These are phyloP conservation scores for Neocloeon triangulifer DNA, from an alignment of 1,140 invertebrate genomes.

Conservation along the genomic window DNA sequence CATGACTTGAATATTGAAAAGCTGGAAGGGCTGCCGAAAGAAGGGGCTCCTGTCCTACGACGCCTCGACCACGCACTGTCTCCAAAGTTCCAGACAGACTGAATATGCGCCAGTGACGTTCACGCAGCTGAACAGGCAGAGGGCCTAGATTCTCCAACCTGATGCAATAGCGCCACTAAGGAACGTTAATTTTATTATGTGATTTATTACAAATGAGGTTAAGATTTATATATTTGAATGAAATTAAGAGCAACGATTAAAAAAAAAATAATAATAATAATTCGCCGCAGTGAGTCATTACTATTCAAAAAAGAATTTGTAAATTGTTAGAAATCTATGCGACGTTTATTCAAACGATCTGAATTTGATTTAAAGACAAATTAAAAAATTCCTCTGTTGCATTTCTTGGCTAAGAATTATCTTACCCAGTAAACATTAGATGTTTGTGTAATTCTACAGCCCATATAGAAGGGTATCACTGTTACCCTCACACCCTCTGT, in stretches of 20 bases:
- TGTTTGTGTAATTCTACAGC: slow-evolving; percentile 68
- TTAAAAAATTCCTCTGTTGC: too few species aligned
- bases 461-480: slow-evolving; percentile 96
- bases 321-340: too few species aligned
- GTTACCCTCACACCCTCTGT: slow-evolving; percentile 89
- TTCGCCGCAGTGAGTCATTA: too few species aligned
- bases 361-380: too few species aligned
- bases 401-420: slow-evolving; percentile 2
- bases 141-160: slow-evolving; percentile 83
- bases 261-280: too few species aligned
- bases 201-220: too few species aligned
- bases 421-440: slow-evolving; percentile 79
- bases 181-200: too few species aligned
- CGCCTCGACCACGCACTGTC: slow-evolving; percentile 79
- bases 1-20: slow-evolving; percentile 94
- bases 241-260: too few species aligned
- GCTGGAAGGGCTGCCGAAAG: slow-evolving; percentile 68
- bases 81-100: slow-evolving; percentile 83
- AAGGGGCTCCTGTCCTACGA: slow-evolving; percentile 87
- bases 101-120: slow-evolving; percentile 93
- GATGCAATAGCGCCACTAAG: slow-evolving; percentile 90
- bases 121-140: slow-evolving; percentile 70
- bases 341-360: too few species aligned
- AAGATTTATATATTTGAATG: too few species aligned
- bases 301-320: too few species aligned